A percentile compares a stretch with the other conserved stretches of the same genome.
phyloP scores from a whole-genome alignment of 2,888 invertebrate species.

The Eurois occulta region DNA sequence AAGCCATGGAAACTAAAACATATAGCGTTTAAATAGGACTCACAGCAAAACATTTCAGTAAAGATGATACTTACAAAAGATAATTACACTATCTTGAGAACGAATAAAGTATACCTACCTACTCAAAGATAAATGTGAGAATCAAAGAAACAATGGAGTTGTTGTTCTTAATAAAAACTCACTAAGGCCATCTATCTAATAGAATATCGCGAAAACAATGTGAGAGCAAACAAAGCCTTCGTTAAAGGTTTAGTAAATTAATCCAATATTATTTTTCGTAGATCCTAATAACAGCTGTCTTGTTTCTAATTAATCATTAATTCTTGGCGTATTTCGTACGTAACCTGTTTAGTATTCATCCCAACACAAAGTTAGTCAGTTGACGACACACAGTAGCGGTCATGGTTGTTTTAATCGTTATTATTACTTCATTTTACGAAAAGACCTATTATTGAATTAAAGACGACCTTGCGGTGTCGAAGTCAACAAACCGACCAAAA shows the following conservation, averaged over 20 bases:
- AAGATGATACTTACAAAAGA: conserved; percentile 39
- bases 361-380: conserved; percentile 58
- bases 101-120: conserved; percentile 27
- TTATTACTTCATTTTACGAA: conserved; percentile 56
- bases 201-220: conserved; percentile 52
- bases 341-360: conserved; percentile 66
- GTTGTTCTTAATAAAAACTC: conserved; percentile 53
- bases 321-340: conserved; percentile 23
- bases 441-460: conserved; percentile 53
- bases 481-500: conserved; percentile 61
- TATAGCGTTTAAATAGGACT: background rate
- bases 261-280: conserved; percentile 37
- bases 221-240: conserved; percentile 30
- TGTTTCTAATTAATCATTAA: conserved; percentile 32
- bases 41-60: conserved; percentile 25
- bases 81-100: conserved; percentile 39
- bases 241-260: conserved; percentile 33
- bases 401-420: conserved; percentile 65
- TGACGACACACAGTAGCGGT: conserved; percentile 64
- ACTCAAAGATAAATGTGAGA: conserved; percentile 54
- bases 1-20: conserved; percentile 27
- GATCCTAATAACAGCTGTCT: conserved; percentile 14
- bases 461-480: conserved; percentile 59
- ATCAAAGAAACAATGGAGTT: conserved; percentile 55
- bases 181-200: conserved; percentile 39